Evolutionary conservation across 2,113 vertebrate species (phyloP).

Genomic region (Rhinogobius similis): DNA sequence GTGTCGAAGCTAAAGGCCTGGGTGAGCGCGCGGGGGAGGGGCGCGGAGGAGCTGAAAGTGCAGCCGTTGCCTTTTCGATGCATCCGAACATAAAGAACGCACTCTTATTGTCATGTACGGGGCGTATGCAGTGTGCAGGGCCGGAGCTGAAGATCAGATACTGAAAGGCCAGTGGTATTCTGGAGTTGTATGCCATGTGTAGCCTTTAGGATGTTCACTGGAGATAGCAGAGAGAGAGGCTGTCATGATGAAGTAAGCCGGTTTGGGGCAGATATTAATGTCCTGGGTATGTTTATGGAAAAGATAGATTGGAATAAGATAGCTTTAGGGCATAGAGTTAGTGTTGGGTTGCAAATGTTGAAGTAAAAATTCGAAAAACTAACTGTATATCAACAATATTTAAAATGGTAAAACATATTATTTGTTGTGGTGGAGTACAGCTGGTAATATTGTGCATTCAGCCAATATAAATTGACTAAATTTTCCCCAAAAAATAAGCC

Average conservation of each 20-base stretch:
- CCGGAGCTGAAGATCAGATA: conserved; percentile 1
- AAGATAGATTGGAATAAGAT: background rate
- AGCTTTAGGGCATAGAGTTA: background rate
- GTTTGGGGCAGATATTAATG: background rate
- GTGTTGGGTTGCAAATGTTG: background rate
- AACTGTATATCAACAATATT: background rate
- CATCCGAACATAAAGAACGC: background rate
- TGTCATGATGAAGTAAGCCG: background rate
- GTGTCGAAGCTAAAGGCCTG: background rate
- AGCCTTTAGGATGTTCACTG: conserved; percentile 16
- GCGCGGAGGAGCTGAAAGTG: background rate
- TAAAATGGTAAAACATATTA: background rate
- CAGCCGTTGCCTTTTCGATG: conserved; percentile 20
- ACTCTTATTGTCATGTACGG: background rate
- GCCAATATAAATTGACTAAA: no score
- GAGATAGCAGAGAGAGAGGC: background rate
- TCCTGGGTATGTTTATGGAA: background rate
- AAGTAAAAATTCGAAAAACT: background rate
- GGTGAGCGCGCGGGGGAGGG: conserved; percentile 18
- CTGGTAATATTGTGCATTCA: no score
- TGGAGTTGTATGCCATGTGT: conserved; percentile 2
- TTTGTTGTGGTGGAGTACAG: background rate
- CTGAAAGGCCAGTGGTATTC: background rate
- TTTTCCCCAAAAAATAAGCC: no score
- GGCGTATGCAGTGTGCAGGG: background rate